Base-by-base conservation (phyloP, 2,797 vertebrate species). In the Esox masquinongy region DNA sequence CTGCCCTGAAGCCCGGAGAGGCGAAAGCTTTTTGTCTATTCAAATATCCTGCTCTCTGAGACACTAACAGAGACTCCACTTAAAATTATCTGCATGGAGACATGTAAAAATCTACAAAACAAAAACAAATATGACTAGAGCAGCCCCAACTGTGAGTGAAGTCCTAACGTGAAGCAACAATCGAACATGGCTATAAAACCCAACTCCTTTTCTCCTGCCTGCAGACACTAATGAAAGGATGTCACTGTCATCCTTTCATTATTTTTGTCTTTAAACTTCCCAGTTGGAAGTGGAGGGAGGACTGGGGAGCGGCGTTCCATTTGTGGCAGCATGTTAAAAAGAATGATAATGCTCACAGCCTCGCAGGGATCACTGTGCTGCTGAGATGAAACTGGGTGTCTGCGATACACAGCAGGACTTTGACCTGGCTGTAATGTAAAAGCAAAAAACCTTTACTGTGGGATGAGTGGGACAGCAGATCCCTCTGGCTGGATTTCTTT, bases 241-340 rank as follows among this genome's bases (percentile, higher is more conserved):
- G 87, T 87, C 17, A 81, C 76, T n/a, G 29, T 77, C 72, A 78
- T 83, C 74, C 43, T 26, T 84, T 85, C 79, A 83, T 26, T 6
- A 64, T 68, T 68, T 49, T 14, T 72, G 31, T 51, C 74, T 77
- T 81, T 80, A 80, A 83, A 83, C 59, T 43, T 73, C 72, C 76
- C 78, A 84, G 74, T 80, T 56, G 56, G 71, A 73, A 43, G n/a
- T 24, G 53, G 5, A 31, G 26, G 26, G 53, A 9, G 34, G 1
- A 12, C 22, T 26, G 7, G 11, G 11, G 56, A 61, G 56, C 11
- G 2, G 19, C 5, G 56, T 85, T 74, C 36, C 74, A 82, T 73
- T 85, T 87, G 81, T 87, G 85, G 87, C 84, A 83, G 31, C 1
- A 73, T 83, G 80, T 84, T 75, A 84, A 85, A 88, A 83, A 73